Conservation (phyloP, 2,888 invertebrate genomes). For the Lysandra bellargus region DNA sequence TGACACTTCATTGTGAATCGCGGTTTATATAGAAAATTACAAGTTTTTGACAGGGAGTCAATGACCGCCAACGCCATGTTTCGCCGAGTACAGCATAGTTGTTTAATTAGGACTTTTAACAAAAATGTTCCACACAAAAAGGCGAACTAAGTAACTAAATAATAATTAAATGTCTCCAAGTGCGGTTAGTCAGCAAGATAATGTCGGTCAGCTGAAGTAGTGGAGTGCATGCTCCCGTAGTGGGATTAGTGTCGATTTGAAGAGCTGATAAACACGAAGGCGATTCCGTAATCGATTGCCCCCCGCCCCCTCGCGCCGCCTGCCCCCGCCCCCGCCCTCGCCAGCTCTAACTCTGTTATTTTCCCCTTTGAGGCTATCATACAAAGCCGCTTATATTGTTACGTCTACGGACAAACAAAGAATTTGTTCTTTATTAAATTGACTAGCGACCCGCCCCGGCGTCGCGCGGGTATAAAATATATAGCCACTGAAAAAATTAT, state of each 20-base stretch:
- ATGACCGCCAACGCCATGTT: too few species aligned
- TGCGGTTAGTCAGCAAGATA: constrained; percentile 8
- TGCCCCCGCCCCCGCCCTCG: background rate
- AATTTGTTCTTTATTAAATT: background rate
- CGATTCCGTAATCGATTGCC: constrained; percentile 55
- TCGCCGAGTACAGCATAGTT: too few species aligned
- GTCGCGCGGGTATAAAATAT: too few species aligned
- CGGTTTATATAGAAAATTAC: too few species aligned
- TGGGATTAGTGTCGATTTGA: constrained; percentile 66
- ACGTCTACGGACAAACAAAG: constrained; percentile 41
- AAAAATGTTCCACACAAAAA: background rate
- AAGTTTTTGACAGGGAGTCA: too few species aligned
- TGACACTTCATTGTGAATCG: too few species aligned
- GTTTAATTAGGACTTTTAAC: background rate
- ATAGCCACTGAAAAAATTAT: too few species aligned
- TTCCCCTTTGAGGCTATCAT: constrained; percentile 24
- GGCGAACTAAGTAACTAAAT: background rate
- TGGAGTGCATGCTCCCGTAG: constrained; percentile 57
- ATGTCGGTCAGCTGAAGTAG: constrained; percentile 35
- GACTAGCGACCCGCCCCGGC: too few species aligned
- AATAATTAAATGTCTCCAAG: background rate
- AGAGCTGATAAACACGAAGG: constrained; percentile 63
- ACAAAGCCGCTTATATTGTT: constrained; percentile 19
- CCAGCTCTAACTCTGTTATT: background rate
- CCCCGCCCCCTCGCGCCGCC: constrained; percentile 42